A percentile compares a stretch with the other conserved stretches of the same genome.
Evolutionary conservation across 1,140 invertebrate genomes (phyloP).

Genomic region (Adoxophyes honmai): DNA sequence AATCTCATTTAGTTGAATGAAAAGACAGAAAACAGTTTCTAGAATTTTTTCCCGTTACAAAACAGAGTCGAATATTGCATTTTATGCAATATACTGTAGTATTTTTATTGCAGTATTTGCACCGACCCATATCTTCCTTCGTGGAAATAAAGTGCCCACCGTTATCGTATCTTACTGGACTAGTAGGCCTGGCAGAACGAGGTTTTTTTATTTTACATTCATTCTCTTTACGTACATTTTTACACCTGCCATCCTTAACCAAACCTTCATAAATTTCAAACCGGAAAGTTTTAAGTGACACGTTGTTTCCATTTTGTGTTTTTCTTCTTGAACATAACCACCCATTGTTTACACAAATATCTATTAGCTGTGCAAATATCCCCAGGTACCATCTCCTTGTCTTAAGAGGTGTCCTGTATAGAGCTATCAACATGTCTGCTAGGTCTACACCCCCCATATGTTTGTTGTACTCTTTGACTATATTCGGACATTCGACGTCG

Average conservation of each 20-base stretch:
- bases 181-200: not conserved
- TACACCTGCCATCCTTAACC: too few relatives aligned
- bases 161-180: not conserved
- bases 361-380: not conserved
- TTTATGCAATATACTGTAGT: slow-evolving; percentile 11
- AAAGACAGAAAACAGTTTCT: not conserved
- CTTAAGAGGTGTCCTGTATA: slow-evolving; percentile 2
- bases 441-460: slow-evolving; percentile 2
- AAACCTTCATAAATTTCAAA: too few relatives aligned
- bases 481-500: slow-evolving; percentile 1
- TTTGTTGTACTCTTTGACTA: slow-evolving; percentile 8
- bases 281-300: too few relatives aligned
- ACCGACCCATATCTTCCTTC: not conserved
- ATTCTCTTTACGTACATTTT: not conserved
- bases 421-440: slow-evolving; percentile 1
- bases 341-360: not conserved
- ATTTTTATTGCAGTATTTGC: not conserved
- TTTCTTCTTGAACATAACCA: not conserved
- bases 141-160: not conserved
- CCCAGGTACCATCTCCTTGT: not conserved
- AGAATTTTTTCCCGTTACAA: slow-evolving; percentile 6
- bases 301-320: not conserved
- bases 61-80: slow-evolving; percentile 8
- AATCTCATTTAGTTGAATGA: not conserved
- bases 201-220: not conserved